Conservation (phyloP, 2,797 vertebrate species). For the Xiphophorus birchmanni region DNA sequence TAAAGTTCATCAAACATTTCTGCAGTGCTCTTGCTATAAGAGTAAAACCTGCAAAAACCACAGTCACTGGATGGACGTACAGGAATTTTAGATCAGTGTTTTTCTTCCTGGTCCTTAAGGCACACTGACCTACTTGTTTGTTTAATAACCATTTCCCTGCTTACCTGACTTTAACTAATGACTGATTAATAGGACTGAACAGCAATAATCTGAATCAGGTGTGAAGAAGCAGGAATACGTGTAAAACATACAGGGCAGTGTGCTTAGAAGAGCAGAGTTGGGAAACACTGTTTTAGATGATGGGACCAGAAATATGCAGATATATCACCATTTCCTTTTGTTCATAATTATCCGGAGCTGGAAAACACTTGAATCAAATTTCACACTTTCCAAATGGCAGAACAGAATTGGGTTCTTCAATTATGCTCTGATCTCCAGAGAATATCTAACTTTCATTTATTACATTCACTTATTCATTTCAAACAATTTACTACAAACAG, state of each 20-base stretch:
- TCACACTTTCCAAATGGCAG: neutral
- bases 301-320: too few species aligned
- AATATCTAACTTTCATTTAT: neutral
- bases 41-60: neutral
- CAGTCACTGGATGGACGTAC: neutral
- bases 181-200: neutral
- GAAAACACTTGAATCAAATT: neutral
- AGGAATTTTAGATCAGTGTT: neutral
- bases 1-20: neutral
- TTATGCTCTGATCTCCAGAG: neutral
- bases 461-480: neutral
- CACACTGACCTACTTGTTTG: neutral
- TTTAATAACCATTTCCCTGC: neutral
- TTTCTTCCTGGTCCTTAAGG: neutral
- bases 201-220: neutral
- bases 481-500: neutral
- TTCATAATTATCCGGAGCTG: neutral
- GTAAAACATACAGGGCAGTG: neutral
- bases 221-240: neutral
- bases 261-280: neutral
- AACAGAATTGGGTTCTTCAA: neutral
- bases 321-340: neutral
- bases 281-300: neutral
- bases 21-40: neutral
- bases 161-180: neutral